A percentile compares a stretch with the other conserved stretches of the same genome.
These are phyloP conservation scores for Phenacoccus solenopsis DNA, from an alignment of 1,140 invertebrate genomes.

Conservation along the genomic window DNA sequence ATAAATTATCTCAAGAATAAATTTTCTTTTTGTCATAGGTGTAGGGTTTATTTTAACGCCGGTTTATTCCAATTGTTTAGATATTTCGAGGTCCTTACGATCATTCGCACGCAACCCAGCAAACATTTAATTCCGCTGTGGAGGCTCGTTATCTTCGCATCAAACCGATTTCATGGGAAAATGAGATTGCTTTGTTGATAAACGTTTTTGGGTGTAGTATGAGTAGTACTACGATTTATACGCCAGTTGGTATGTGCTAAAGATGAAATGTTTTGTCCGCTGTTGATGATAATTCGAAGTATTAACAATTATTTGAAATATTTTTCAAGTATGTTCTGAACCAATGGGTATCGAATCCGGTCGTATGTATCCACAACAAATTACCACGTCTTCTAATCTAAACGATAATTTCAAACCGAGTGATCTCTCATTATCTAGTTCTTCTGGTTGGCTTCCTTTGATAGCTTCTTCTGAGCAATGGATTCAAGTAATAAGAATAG, in stretches of 20 bases:
- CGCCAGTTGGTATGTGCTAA: background rate
- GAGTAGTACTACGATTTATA: slow-evolving; percentile 4
- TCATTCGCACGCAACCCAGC: slow-evolving; percentile 39
- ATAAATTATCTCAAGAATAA: too few relatives aligned
- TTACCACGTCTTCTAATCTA: slow-evolving; percentile 21
- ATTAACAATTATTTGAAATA: too few relatives aligned
- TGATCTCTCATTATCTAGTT: slow-evolving; percentile 21
- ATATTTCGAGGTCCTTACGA: slow-evolving; percentile 59
- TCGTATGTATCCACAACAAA: background rate
- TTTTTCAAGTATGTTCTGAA: slow-evolving; percentile 23
- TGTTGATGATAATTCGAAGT: too few relatives aligned
- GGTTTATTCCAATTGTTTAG: too few relatives aligned
- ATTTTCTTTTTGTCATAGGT: too few relatives aligned
- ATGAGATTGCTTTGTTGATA: slow-evolving; percentile 52
- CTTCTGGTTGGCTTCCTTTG: slow-evolving; percentile 25
- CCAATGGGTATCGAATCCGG: slow-evolving; percentile 22
- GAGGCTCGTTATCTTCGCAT: slow-evolving; percentile 59
- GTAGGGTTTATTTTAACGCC: too few relatives aligned
- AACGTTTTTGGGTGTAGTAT: slow-evolving; percentile 57
- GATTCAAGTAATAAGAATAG: too few relatives aligned
- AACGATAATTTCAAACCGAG: slow-evolving; percentile 20
- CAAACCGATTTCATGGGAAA: slow-evolving; percentile 59
- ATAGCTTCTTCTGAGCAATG: slow-evolving; percentile 25
- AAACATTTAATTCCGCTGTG: slow-evolving; percentile 48
- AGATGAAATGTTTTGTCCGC: too few relatives aligned